These are phyloP conservation scores for Cuculus canorus DNA, from an alignment of 2,797 vertebrate genomes.

Conservation along the genomic window DNA sequence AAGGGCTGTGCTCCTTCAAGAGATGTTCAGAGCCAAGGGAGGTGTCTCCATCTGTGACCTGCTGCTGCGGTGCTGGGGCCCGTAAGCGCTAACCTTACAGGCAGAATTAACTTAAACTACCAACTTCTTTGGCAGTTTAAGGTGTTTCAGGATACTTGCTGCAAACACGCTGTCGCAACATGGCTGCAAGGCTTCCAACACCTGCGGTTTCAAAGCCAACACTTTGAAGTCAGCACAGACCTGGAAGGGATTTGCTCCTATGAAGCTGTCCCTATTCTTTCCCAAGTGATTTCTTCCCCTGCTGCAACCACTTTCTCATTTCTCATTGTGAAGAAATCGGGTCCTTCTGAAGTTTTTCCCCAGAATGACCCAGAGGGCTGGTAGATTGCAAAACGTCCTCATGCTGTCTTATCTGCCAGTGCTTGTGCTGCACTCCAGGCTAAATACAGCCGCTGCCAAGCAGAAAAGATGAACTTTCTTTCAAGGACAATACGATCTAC, in stretches of 20 bases:
- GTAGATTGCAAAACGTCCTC: not conserved
- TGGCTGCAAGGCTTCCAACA: not conserved
- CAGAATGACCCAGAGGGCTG: not conserved
- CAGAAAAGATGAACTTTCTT: not conserved
- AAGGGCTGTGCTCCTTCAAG: not conserved
- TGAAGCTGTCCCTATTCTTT: not conserved
- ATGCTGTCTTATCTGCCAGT: not conserved
- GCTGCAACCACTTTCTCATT: not conserved
- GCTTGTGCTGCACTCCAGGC: not conserved
- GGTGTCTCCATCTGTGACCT: not conserved
- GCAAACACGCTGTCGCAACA: not conserved
- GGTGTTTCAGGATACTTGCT: not conserved
- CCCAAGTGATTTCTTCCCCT: not conserved
- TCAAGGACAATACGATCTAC: not conserved
- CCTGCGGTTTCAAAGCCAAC: not conserved
- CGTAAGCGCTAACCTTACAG: accelerated
- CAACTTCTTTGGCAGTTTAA: accelerated
- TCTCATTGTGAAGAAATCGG: accelerated
- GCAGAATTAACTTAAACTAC: not conserved
- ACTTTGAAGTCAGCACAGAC: accelerated
- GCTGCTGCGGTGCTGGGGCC: not conserved
- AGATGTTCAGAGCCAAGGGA: not conserved
- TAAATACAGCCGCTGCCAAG: conserved; percentile 17
- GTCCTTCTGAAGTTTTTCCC: not conserved
- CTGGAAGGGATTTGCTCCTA: accelerated